These are phyloP conservation scores for Sphecodes monilicornis DNA, from an alignment of 2,888 invertebrate species.

Conservation along the genomic window DNA sequence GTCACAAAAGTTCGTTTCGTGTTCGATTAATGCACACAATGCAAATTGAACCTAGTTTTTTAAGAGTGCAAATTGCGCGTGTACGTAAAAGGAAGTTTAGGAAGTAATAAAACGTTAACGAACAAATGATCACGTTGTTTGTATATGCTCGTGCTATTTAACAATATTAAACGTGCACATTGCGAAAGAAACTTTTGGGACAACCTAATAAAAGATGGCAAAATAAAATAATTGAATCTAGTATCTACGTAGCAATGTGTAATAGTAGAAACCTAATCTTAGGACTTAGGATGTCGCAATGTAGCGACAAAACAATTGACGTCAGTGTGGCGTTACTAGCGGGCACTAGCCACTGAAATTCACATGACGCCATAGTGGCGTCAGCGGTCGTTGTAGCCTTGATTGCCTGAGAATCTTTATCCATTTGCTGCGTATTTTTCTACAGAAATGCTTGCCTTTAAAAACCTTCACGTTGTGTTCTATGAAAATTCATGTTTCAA, in stretches of 20 bases:
- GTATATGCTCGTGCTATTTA: too few species aligned
- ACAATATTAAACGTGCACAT: too few species aligned
- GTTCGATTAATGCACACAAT: too few species aligned
- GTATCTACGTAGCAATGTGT: not conserved
- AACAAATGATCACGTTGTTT: too few species aligned
- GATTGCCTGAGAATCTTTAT: not conserved
- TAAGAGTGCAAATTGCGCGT: too few species aligned
- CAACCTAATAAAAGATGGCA: too few species aligned
- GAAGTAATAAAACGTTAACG: too few species aligned
- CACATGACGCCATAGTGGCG: not conserved
- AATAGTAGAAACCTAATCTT: conserved; percentile 2
- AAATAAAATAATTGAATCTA: not conserved
- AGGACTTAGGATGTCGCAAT: not conserved
- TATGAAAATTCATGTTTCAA: not conserved
- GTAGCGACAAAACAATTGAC: not conserved
- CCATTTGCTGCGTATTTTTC: not conserved
- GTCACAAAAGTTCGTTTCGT: too few species aligned
- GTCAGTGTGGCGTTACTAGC: not conserved
- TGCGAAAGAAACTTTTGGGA: too few species aligned
- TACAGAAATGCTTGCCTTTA: not conserved
- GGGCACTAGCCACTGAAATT: not conserved
- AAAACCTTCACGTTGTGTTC: not conserved
- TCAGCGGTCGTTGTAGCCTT: not conserved
- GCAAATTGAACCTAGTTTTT: too few species aligned
- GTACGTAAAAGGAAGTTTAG: too few species aligned